Evolutionary conservation across 92 coral and sea anemone species (phyloP).

Genomic region (Blastomussa wellsi): DNA sequence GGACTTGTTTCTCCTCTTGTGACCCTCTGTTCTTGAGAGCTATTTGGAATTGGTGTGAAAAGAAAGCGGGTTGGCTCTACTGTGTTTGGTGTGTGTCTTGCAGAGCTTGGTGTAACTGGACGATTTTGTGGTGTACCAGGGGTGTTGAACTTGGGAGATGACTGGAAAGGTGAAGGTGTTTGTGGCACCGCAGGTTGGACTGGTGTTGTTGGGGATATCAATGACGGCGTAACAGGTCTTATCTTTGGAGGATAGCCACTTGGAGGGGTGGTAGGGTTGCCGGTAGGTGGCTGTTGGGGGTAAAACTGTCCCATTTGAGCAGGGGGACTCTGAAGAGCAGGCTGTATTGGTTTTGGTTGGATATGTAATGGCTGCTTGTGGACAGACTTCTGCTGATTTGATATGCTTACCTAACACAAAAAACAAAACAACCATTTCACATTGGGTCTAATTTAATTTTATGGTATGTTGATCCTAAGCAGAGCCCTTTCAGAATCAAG

Average conservation of each 20-base stretch:
- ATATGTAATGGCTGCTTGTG: slow-evolving; percentile 87
- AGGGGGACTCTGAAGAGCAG: slow-evolving; percentile 74
- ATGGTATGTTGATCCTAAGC: not conserved
- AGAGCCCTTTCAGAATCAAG: no score
- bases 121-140: slow-evolving; percentile 94
- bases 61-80: slow-evolving; percentile 88
- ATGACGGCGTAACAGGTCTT: slow-evolving; percentile 91
- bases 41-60: slow-evolving; percentile 89
- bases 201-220: slow-evolving; percentile 81
- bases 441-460: not conserved
- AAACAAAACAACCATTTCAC: not conserved
- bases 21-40: slow-evolving; percentile 69
- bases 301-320: slow-evolving; percentile 78
- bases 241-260: slow-evolving; percentile 69
- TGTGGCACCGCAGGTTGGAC: slow-evolving; percentile 68
- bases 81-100: slow-evolving; percentile 89
- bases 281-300: slow-evolving; percentile 66
- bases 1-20: slow-evolving; percentile 83
- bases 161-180: slow-evolving; percentile 84
- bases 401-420: slow-evolving; percentile 17
- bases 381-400: slow-evolving; percentile 60
- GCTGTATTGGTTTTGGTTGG: slow-evolving; percentile 75
- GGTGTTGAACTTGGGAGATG: slow-evolving; percentile 94
- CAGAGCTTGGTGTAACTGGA: slow-evolving; percentile 94
- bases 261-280: slow-evolving; percentile 67